Evolutionary conservation across 2,888 invertebrate genomes (phyloP).

Genomic region (Drosophila kambysellisi): DNA sequence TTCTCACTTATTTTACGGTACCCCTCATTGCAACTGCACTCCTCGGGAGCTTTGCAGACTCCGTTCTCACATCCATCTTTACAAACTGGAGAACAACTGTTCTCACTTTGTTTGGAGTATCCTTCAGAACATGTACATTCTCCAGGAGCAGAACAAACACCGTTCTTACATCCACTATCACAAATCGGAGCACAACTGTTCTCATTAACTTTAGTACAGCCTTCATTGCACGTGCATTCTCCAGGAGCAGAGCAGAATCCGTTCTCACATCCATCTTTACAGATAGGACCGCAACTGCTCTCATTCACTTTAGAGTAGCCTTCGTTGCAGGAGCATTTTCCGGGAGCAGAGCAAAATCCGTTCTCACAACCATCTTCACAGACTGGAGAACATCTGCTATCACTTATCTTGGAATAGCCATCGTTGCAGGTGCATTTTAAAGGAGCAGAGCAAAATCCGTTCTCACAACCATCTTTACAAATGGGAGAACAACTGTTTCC

Average conservation of each 20-base stretch:
- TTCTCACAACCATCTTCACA: slow-evolving; percentile 27
- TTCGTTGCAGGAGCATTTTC: slow-evolving; percentile 13
- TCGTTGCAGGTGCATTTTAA: slow-evolving; percentile 18
- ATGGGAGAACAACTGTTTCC: slow-evolving; percentile 78
- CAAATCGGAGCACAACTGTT: slow-evolving; percentile 25
- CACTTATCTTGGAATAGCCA: not conserved
- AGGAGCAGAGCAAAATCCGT: slow-evolving; percentile 19
- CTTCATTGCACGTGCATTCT: slow-evolving; percentile 27
- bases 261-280: slow-evolving; percentile 23
- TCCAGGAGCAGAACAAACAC: slow-evolving; percentile 23
- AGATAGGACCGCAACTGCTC: slow-evolving; percentile 23
- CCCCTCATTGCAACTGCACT: too few species aligned
- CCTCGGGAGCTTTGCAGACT: too few species aligned
- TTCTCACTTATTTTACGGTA: too few species aligned
- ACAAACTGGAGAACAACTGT: too few species aligned
- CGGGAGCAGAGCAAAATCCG: slow-evolving; percentile 26
- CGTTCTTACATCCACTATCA: slow-evolving; percentile 21
- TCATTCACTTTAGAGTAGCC: slow-evolving; percentile 10
- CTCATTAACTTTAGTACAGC: slow-evolving; percentile 2
- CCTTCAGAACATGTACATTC: slow-evolving; percentile 13
- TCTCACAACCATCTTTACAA: slow-evolving; percentile 20
- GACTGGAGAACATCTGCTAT: slow-evolving; percentile 16
- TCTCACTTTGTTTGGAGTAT: too few species aligned
- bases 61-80: too few species aligned
- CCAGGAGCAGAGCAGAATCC: slow-evolving; percentile 32